A percentile compares a stretch with the other conserved stretches of the same genome.
Evolutionary conservation across 2,797 vertebrate species (phyloP).

Genomic region (Peromyscus nudipes): DNA sequence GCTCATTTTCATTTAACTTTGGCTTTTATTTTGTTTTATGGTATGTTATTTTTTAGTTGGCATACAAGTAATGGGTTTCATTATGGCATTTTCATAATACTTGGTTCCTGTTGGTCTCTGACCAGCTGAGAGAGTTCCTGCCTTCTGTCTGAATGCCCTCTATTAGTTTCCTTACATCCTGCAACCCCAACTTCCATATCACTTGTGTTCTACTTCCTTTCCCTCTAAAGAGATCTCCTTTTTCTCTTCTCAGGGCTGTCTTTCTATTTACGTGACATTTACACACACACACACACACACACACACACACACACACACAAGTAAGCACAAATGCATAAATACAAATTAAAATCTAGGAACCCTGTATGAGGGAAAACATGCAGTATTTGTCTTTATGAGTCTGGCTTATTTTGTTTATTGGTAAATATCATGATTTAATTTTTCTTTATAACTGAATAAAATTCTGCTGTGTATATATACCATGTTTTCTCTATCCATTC

Average conservation of each 20-base stretch:
- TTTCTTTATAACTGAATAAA: background rate
- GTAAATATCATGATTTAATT: background rate
- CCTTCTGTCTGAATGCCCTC: background rate
- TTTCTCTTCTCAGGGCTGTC: background rate
- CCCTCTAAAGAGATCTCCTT: background rate
- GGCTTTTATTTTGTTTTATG: background rate
- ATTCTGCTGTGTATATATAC: background rate
- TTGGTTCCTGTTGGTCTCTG: background rate
- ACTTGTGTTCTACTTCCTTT: background rate
- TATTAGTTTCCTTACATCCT: background rate
- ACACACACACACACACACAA: background rate
- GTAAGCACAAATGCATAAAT: background rate
- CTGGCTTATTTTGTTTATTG: background rate
- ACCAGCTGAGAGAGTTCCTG: too few species aligned
- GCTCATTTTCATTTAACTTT: constrained; percentile 43
- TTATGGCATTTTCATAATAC: background rate
- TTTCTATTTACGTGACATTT: background rate
- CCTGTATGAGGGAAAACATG: background rate
- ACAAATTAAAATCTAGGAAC: background rate
- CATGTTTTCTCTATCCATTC: background rate
- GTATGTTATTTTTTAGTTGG: background rate
- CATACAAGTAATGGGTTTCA: background rate
- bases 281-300: background rate
- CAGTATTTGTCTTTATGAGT: background rate
- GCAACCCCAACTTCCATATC: background rate